These are phyloP conservation scores for Emydura subglobosa DNA, from an alignment of 2,113 vertebrate genomes.

Conservation along the genomic window DNA sequence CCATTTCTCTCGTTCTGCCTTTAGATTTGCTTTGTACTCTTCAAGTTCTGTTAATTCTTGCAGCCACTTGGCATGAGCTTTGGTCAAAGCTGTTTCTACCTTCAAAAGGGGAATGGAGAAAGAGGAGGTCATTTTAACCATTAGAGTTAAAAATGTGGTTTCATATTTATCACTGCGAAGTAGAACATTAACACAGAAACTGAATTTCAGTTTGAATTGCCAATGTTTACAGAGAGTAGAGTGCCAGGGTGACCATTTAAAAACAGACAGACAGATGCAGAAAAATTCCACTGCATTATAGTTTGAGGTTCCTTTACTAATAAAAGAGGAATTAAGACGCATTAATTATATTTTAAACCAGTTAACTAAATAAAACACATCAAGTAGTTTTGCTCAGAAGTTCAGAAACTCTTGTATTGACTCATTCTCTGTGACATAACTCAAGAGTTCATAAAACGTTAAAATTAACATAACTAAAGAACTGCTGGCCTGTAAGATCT, in stretches of 20 bases:
- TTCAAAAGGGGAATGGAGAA: constrained; percentile 57
- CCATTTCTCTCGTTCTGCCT: constrained; percentile 87
- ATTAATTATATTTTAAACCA: background rate
- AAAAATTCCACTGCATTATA: background rate
- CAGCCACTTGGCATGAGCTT: constrained; percentile 86
- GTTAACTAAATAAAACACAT: background rate
- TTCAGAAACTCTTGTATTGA: background rate
- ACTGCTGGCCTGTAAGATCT: background rate
- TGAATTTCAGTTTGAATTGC: background rate
- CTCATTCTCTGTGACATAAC: background rate
- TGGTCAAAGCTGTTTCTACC: constrained; percentile 90
- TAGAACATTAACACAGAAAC: background rate
- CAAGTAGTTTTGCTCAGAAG: background rate
- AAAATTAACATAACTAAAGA: background rate
- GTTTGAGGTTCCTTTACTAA: background rate
- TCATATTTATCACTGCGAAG: background rate
- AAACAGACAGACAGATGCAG: background rate
- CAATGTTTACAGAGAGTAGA: background rate
- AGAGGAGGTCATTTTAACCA: background rate
- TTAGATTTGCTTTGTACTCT: constrained; percentile 86
- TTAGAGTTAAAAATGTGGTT: background rate
- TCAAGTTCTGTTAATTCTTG: constrained; percentile 87
- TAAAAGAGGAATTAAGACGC: background rate
- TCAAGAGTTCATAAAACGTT: background rate
- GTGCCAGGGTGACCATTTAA: background rate